These are phyloP conservation scores for Heliconius aoede DNA, from an alignment of 2,888 invertebrate genomes.

Conservation along the genomic window DNA sequence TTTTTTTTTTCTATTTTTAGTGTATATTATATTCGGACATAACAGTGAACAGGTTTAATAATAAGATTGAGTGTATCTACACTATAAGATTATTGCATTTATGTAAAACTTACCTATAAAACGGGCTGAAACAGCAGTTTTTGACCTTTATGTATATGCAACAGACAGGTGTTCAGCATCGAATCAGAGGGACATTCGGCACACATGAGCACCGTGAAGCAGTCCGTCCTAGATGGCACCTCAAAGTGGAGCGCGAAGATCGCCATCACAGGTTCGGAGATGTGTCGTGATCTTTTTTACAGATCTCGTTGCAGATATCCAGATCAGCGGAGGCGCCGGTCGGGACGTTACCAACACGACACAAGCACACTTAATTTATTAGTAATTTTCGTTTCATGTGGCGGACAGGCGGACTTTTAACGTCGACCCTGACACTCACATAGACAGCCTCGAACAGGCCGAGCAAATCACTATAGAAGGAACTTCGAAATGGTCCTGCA, in stretches of 20 bases:
- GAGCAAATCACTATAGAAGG: slow-evolving; percentile 99
- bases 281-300: slow-evolving; percentile 58
- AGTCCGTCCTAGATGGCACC: slow-evolving; percentile 99
- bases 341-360: slow-evolving; percentile 54
- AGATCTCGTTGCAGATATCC: slow-evolving; percentile 48
- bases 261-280: slow-evolving; percentile 98
- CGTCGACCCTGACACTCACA: slow-evolving; percentile 98
- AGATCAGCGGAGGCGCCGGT: slow-evolving; percentile 46
- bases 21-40: neutral
- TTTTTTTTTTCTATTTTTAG: neutral
- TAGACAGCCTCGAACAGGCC: slow-evolving; percentile 98
- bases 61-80: neutral
- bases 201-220: slow-evolving; percentile 99
- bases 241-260: slow-evolving; percentile 99
- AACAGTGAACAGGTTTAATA: neutral
- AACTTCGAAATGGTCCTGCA: slow-evolving; percentile 99
- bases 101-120: neutral
- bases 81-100: neutral
- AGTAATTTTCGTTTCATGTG: slow-evolving; percentile 82
- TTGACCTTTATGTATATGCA: slow-evolving; percentile 67
- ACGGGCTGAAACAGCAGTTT: slow-evolving; percentile 24
- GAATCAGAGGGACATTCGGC: slow-evolving; percentile 96
- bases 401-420: slow-evolving; percentile 95
- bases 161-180: slow-evolving; percentile 97
- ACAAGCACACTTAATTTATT: slow-evolving; percentile 74